Evolutionary conservation across 1,140 invertebrate species (phyloP).

Genomic region (Chlorops oryzae): DNA sequence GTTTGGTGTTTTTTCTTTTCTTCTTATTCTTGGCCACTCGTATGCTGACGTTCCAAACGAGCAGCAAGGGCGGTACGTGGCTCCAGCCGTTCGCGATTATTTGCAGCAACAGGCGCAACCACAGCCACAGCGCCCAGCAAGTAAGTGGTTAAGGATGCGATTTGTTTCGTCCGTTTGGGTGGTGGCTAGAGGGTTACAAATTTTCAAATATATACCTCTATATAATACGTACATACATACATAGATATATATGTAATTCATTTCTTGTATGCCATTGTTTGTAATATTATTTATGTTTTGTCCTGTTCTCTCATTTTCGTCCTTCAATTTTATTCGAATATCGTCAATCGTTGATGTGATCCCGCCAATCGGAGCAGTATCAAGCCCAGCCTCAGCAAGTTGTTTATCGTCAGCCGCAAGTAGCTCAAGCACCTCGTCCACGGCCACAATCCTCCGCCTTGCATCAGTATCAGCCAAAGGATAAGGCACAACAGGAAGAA

Average conservation of each 20-base stretch:
- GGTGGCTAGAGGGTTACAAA: background rate
- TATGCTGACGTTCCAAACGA: too few species aligned
- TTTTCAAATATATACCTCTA: background rate
- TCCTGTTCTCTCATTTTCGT: too few species aligned
- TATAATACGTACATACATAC: background rate
- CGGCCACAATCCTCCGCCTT: conserved; percentile 21
- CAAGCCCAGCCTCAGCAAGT: conserved; percentile 37
- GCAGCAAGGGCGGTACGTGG: conserved; percentile 33
- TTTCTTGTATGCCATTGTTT: background rate
- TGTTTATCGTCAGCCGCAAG: conserved; percentile 30
- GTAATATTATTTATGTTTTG: too few species aligned
- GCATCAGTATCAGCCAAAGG: conserved; percentile 25
- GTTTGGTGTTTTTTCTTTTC: too few species aligned
- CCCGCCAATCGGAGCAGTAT: conserved; percentile 28
- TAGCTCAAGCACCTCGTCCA: conserved; percentile 27
- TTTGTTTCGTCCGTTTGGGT: too few species aligned
- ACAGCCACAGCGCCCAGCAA: too few species aligned
- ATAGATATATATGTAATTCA: too few species aligned
- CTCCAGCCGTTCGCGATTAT: conserved; percentile 38
- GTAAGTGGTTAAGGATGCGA: too few species aligned
- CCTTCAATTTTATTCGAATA: background rate
- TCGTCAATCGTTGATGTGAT: background rate
- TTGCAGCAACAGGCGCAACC: conserved; percentile 25
- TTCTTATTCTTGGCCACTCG: too few species aligned
- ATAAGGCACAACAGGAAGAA: conserved; percentile 34